phyloP scores from a whole-genome alignment of 2,113 vertebrate genomes.

The Oryzias melastigma region DNA sequence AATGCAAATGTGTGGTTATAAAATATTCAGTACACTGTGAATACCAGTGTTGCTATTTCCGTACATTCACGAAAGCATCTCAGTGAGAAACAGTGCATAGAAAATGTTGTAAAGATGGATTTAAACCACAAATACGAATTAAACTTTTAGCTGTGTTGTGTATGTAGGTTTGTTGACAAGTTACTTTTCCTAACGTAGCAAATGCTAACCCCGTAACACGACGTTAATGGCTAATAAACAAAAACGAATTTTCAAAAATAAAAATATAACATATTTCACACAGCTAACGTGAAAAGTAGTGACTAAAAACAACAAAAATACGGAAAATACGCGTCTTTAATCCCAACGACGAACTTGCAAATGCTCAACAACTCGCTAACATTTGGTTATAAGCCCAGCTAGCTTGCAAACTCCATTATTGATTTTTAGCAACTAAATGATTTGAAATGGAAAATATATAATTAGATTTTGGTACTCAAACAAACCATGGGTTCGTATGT shows the following conservation, averaged over 20 bases:
- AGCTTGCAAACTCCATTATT: not conserved
- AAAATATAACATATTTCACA: too few species aligned
- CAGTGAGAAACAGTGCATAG: too few species aligned
- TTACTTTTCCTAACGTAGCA: not conserved
- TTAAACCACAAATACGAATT: not conserved
- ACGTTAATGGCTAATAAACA: not conserved
- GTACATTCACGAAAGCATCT: too few species aligned
- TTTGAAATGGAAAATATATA: not conserved
- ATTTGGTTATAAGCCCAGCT: constrained; percentile 8
- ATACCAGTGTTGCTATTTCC: too few species aligned
- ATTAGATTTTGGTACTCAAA: not conserved
- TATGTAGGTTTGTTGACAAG: not conserved
- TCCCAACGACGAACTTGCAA: constrained; percentile 8
- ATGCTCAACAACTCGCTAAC: constrained; percentile 34
- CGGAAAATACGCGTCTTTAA: too few species aligned
- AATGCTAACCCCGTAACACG: not conserved
- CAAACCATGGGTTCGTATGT: not conserved
- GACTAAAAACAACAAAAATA: not conserved
- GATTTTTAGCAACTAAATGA: not conserved
- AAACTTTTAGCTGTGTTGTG: not conserved
- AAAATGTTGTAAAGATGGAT: not conserved
- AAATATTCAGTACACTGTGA: not conserved
- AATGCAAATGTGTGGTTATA: not conserved
- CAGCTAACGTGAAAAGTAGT: not conserved
- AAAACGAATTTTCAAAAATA: not conserved